phyloP scores from a whole-genome alignment of 1,140 invertebrate genomes.

The Bombus haemorrhoidalis region DNA sequence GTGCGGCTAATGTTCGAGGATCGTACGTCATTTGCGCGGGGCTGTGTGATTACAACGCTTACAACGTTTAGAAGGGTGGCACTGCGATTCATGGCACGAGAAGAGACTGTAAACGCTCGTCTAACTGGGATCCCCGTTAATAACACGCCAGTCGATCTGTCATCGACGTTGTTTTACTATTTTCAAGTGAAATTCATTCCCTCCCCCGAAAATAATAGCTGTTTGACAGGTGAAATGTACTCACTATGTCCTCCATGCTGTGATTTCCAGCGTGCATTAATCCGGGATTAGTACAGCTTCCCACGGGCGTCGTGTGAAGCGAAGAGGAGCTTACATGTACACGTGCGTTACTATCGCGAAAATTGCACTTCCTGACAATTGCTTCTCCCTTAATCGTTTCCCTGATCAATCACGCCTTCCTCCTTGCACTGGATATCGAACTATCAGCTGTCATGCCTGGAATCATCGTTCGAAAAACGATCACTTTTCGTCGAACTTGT shows the following conservation, averaged over 20 bases:
- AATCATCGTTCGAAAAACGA: slow-evolving; percentile 4
- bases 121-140: not conserved
- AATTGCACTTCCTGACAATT: too few relatives aligned
- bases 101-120: not conserved
- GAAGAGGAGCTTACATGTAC: not conserved
- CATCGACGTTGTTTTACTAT: not conserved
- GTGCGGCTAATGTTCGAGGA: not conserved
- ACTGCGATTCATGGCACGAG: not conserved
- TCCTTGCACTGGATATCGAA: slow-evolving; percentile 1
- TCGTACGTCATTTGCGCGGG: slow-evolving; percentile 20
- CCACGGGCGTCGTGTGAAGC: slow-evolving; percentile 53
- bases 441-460: not conserved
- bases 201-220: not conserved
- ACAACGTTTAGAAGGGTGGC: slow-evolving; percentile 32
- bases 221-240: slow-evolving; percentile 53
- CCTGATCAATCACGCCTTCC: slow-evolving; percentile 21
- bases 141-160: slow-evolving; percentile 4
- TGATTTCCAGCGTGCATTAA: slow-evolving; percentile 68
- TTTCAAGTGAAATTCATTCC: not conserved
- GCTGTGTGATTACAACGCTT: slow-evolving; percentile 27
- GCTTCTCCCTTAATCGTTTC: not conserved
- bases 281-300: slow-evolving; percentile 62
- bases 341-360: not conserved
- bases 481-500: slow-evolving; percentile 7
- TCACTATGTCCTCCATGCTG: slow-evolving; percentile 80